These are phyloP conservation scores for Cettia cetti DNA, from an alignment of 2,113 vertebrate genomes.

Conservation along the genomic window DNA sequence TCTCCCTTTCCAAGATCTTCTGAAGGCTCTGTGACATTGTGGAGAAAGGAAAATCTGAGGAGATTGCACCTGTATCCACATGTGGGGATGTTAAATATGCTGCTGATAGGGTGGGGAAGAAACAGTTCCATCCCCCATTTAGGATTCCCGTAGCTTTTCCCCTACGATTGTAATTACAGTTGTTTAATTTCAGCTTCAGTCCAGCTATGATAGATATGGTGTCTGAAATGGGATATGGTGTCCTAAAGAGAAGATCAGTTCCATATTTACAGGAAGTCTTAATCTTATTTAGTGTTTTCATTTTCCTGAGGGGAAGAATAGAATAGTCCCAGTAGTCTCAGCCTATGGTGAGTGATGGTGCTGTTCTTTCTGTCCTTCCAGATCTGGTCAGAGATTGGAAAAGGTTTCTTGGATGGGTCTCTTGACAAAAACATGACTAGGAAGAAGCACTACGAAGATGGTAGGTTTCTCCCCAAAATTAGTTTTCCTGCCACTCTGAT, in stretches of 20 bases:
- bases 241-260: neutral
- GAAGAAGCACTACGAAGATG: conserved; percentile 86
- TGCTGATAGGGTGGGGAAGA: neutral
- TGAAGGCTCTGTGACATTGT: neutral
- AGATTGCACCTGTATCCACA: neutral
- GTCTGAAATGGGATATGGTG: neutral
- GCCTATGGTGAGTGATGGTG: neutral
- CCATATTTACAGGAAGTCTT: neutral
- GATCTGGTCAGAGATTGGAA: conserved; percentile 97
- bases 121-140: neutral
- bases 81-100: neutral
- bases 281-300: neutral
- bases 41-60: neutral
- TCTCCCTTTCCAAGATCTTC: neutral
- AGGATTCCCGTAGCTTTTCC: neutral
- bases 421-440: conserved; percentile 88
- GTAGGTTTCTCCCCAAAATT: conserved; percentile 67
- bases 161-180: neutral
- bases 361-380: conserved; percentile 56
- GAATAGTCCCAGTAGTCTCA: neutral
- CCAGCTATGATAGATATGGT: neutral
- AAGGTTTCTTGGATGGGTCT: conserved; percentile 92
- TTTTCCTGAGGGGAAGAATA: neutral
- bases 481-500: neutral
- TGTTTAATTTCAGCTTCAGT: neutral